Conservation (phyloP, 2,797 vertebrate genomes). For the Chloroceryle amazona region DNA sequence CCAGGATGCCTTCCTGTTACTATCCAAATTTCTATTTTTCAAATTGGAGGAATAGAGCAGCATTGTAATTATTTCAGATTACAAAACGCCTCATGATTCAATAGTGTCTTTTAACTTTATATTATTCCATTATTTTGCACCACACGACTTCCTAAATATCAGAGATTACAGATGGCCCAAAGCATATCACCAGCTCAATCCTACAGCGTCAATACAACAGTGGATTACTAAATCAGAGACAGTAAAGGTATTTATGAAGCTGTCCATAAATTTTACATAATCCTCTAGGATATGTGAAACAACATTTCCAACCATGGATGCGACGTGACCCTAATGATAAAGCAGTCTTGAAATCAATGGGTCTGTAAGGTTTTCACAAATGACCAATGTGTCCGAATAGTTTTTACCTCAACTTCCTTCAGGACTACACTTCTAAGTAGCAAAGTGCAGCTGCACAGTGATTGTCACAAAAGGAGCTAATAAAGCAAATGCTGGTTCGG, state of each 20-base stretch:
- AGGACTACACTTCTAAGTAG: neutral
- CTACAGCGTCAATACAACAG: neutral
- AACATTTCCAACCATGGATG: neutral
- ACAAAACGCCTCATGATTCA: neutral
- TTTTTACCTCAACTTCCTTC: neutral
- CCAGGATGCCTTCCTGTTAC: neutral
- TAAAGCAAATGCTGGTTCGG: neutral
- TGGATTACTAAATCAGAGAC: neutral
- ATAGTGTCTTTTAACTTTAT: neutral
- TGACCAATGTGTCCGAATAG: neutral
- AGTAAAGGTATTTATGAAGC: neutral
- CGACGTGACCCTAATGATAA: rapidly evolving
- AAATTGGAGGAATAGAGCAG: neutral
- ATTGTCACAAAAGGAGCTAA: neutral
- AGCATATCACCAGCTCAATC: neutral
- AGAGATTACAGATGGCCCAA: neutral
- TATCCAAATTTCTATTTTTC: neutral
- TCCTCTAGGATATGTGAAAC: neutral
- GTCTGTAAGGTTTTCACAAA: neutral
- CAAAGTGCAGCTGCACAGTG: neutral
- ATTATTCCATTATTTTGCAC: neutral
- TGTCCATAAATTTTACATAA: neutral
- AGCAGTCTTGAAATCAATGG: neutral
- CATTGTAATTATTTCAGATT: neutral
- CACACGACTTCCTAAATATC: neutral